Base-by-base conservation (phyloP, 2,797 vertebrate genomes). In the Hylomyscus alleni region DNA sequence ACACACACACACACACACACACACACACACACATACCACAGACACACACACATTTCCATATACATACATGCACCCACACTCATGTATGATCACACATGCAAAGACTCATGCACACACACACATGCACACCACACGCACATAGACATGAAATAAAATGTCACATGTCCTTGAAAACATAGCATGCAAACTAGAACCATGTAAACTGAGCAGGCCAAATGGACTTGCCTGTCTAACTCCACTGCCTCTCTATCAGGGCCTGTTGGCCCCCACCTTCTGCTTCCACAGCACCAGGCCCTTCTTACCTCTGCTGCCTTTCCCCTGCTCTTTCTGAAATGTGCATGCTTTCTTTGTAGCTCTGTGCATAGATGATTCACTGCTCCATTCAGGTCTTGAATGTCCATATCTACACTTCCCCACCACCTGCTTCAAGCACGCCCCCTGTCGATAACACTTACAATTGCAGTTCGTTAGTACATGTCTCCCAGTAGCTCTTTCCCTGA, bases 321-420 rank as follows among this genome's bases (percentile, higher is more conserved):
- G 29, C 40, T 69, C 0, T 22, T 72, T 14, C 56, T 44, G 37
- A 56, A 40, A 1, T 12, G 29, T 29, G 6, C 50, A 31, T 0
- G 13, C 11, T 34, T 58, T 44, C 34, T 93, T 58, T 20, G 24
- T 2, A 17, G 31, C 6, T 3, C 40, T 44, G n/a, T 5, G 12
- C 10, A 0, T 3, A 29, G 9, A 5, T 5, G 9, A 20, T 1
- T 62, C 34, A 3, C n/a, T 5, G 6, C 31, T 14, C 50, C 52
- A 15, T 37, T 77, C 60, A 29, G 26, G 6, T 56, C 29, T 75
- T 65, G 4, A 5, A 54, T n/a, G 72, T n/a, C 17, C 11, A 44
- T 44, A 44, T n/a, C n/a, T n/a, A n/a, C 6, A n/a, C 31, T 1
- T 31, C 12, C 24, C 44, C 72, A 22, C 29, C 31, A 17, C 67